phyloP scores from a whole-genome alignment of 92 coral and sea anemone species.

The Actinernus sp. region DNA sequence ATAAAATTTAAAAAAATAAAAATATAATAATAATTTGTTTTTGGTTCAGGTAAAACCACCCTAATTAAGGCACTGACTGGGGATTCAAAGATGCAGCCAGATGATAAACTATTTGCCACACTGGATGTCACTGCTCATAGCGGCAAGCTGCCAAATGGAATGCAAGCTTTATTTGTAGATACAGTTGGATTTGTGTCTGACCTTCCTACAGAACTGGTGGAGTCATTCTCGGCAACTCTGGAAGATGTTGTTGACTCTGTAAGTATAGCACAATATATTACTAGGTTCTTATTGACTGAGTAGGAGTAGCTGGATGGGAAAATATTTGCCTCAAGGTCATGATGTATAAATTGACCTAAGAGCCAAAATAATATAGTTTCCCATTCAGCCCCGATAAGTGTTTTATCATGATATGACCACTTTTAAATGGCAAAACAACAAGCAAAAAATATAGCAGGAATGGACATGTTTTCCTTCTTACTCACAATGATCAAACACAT shows the following conservation, averaged over 20 bases:
- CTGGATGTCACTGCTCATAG: slow-evolving; percentile 97
- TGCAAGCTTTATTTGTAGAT: slow-evolving; percentile 85
- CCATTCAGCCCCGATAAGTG: no score
- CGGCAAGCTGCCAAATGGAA: slow-evolving; percentile 93
- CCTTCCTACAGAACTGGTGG: slow-evolving; percentile 94
- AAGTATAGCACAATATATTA: slow-evolving; percentile 1
- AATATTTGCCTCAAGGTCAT: no score
- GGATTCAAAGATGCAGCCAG: slow-evolving; percentile 95
- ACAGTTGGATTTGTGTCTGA: slow-evolving; percentile 98
- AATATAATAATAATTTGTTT: no score
- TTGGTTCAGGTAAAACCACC: slow-evolving; percentile 90
- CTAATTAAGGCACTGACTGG: slow-evolving; percentile 92
- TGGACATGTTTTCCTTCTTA: no score
- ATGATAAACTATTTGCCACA: slow-evolving; percentile 94
- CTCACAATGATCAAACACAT: no score
- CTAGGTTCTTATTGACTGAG: no score
- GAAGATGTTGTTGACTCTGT: slow-evolving; percentile 93
- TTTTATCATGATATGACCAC: no score
- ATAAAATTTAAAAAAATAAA: no score
- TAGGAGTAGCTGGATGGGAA: neutral
- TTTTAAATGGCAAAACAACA: no score
- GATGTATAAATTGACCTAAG: neutral
- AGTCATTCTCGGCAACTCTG: slow-evolving; percentile 93
- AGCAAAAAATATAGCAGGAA: no score
- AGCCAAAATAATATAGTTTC: neutral